Conservation (phyloP, 2,888 invertebrate species). For the Calliphora vomitoria region DNA sequence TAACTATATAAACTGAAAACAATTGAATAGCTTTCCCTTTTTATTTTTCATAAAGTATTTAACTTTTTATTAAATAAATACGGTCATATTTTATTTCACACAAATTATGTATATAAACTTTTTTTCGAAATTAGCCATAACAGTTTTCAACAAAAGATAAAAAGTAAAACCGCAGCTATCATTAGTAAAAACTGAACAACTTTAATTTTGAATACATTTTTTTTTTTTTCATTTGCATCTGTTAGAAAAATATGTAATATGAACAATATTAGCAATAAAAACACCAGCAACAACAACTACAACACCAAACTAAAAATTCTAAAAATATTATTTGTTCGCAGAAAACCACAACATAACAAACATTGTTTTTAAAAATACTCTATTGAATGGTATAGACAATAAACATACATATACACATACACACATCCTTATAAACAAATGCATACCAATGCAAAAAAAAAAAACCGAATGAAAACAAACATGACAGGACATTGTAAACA, state of each 20-base stretch:
- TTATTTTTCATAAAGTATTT: background rate
- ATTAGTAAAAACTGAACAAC: conserved; percentile 61
- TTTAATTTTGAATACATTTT: conserved; percentile 51
- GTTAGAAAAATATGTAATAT: conserved; percentile 41
- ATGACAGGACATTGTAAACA: conserved; percentile 55
- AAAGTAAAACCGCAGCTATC: conserved; percentile 63
- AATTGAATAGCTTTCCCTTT: background rate
- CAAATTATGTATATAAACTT: conserved; percentile 13
- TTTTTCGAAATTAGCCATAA: conserved; percentile 23
- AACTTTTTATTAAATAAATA: background rate
- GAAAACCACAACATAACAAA: conserved; percentile 72
- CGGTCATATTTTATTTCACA: background rate
- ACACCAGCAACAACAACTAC: conserved; percentile 37
- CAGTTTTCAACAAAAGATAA: conserved; percentile 51
- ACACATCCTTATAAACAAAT: conserved; percentile 1
- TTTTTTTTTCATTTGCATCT: background rate
- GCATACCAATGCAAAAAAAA: conserved; percentile 28
- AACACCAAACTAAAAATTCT: conserved; percentile 48
- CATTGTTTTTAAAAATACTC: conserved; percentile 72
- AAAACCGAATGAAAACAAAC: conserved; percentile 27
- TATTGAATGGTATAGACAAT: conserved; percentile 61
- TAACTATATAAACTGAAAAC: too few species aligned
- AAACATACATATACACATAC: background rate
- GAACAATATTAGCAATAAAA: conserved; percentile 46
- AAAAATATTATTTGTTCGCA: conserved; percentile 68